phyloP scores from a whole-genome alignment of 2,113 vertebrate genomes.

The Murina feae region DNA sequence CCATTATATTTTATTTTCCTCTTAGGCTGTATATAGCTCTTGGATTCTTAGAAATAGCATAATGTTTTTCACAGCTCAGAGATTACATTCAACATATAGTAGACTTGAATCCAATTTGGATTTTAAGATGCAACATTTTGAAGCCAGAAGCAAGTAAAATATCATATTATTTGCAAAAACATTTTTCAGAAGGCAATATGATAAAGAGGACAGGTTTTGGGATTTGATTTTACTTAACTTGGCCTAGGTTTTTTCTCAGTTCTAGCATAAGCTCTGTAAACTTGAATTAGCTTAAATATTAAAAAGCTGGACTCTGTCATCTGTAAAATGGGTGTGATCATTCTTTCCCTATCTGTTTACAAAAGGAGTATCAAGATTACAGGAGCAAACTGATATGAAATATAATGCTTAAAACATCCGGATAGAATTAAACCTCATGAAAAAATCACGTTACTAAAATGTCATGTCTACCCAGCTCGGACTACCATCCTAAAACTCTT shows the following conservation, averaged over 20 bases:
- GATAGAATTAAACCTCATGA: neutral
- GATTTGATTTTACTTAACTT: neutral
- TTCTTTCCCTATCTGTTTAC: neutral
- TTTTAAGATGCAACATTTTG: slow-evolving; percentile 6
- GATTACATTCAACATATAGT: neutral
- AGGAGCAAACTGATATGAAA: neutral
- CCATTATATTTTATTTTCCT: neutral
- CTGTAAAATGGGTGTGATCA: neutral
- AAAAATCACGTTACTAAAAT: neutral
- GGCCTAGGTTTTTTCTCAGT: neutral
- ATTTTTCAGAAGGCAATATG: neutral
- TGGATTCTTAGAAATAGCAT: slow-evolving; percentile 3
- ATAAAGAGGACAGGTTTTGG: neutral
- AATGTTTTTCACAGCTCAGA: slow-evolving; percentile 4
- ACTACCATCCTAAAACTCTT: neutral
- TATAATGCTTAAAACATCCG: neutral
- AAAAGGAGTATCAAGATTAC: neutral
- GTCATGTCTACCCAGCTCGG: neutral
- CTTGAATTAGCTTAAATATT: neutral
- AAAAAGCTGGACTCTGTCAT: neutral
- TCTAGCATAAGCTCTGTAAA: neutral
- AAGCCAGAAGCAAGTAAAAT: slow-evolving; percentile 31
- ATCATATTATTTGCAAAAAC: neutral
- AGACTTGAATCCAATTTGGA: neutral
- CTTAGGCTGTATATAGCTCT: neutral